Base-by-base conservation (phyloP, 2,113 vertebrate species). In the Illadopsis cleaveri region DNA sequence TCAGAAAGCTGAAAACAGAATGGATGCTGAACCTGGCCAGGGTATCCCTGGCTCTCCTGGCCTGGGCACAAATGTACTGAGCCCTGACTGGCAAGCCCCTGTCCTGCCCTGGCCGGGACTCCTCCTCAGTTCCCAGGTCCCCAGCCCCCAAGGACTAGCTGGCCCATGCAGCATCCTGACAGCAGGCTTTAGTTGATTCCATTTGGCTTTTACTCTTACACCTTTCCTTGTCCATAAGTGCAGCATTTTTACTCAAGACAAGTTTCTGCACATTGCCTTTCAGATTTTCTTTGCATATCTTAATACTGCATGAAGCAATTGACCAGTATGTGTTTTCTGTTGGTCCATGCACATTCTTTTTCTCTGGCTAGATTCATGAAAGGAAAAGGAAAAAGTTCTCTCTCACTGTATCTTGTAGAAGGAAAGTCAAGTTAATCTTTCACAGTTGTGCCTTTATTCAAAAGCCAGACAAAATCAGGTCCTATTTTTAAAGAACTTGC, bases 111-210 rank as follows among this genome's bases (percentile, higher is more conserved):
- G 48, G 18, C 18, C 6, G 5, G 35, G n/a, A 5, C 1, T 54
- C 2, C 9, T 19, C 6, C 16, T 66, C 2, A 0, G 21, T 30
- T 76, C 31, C 56, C 0, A 0, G 9, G 23, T 82, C 24, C 38
- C 14, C 17, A 12, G 45, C 16, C 13, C 22, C 50, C 33, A 21
- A 40, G 30, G 40, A 61, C 4, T 7, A 66, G 12, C 33, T 50
- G 50, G 33, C 28, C 27, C 37, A 45, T 37, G 27, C 18, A 51
- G 22, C 45, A 37, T 51, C 40, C 22, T 82, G 56, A 31, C 15
- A 70, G 14, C 2, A 10, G 23, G 10, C n/a, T 61, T 61, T 25
- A 38, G 13, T 17, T 76, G 30, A 16, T 48, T 57, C 21, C 42
- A 7, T 45, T 54, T 81, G 58, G 10, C 18, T 83, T 64, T 81